Evolutionary conservation across 2,113 vertebrate species (phyloP), one percentile per base, ranked within the genome.

Genomic region (Prinia subflava): DNA sequence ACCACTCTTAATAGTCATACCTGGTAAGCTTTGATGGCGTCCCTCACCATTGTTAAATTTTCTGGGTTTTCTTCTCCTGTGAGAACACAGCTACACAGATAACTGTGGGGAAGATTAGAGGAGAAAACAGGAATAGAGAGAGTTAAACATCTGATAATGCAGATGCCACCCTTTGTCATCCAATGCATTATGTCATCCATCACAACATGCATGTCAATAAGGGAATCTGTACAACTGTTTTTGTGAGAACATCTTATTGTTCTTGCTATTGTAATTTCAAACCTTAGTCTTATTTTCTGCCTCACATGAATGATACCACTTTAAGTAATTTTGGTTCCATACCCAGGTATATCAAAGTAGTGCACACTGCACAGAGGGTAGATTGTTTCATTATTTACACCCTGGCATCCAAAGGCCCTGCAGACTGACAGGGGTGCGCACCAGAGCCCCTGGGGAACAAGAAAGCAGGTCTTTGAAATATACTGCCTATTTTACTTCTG

Each of bases 81-180:
- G 91, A 99, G 69, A 67, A 98, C 79, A 77, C 99, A 99, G 9
- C 98, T 97, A 74, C 99, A 99, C 19, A 99, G 27, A 9, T 97
- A 11, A 41, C 99, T 99, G 94, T 30, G 67, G 42, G 76, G 65
- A 49, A 82, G 4, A 31, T 79, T 28, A 57, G 59, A 86, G 50
- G 7, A 73, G 41, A 75, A 81, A 56, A 73, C 23, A 67, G 33
- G 28, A 90, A 86, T 1, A 74, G 25, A 78, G 37, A 74, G 5
- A 46, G 24, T 92, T 83, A 92, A 42, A 69, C 10, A 56, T 25
- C 13, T 31, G 27, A 68, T 64, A 67, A 70, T 53, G 35, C 44
- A 86, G 11, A 63, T 52, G 39, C 39, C 24, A 15, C 9, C 19
- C 21, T 83, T 64, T 65, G 15, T 18, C 35, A 64, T 42, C 35